A percentile compares a stretch with the other conserved stretches of the same genome.
phyloP scores from a whole-genome alignment of 2,888 invertebrate genomes.

The Xylocampa areola region DNA sequence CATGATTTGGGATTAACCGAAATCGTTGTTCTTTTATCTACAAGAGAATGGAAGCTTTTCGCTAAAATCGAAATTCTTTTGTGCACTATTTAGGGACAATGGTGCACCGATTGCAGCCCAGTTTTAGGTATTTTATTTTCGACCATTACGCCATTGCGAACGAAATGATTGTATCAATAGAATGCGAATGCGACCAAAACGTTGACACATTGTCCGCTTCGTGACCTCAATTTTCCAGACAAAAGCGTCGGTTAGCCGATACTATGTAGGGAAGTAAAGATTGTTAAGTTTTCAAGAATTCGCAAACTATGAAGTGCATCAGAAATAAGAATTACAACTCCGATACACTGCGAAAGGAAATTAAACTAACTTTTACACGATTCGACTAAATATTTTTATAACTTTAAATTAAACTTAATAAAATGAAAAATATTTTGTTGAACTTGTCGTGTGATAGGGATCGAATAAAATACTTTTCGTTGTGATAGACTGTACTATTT shows the following conservation, averaged over 20 bases:
- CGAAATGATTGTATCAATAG: constrained; percentile 80
- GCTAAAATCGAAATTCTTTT: constrained; percentile 79
- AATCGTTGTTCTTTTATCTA: constrained; percentile 64
- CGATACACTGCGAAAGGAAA: constrained; percentile 51
- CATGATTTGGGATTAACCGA: constrained; percentile 54
- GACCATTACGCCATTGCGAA: constrained; percentile 79
- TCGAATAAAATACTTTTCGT: constrained; percentile 2
- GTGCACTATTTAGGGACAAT: constrained; percentile 84
- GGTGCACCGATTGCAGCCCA: constrained; percentile 81
- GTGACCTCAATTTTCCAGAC: constrained; percentile 48
- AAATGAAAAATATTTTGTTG: constrained; percentile 25
- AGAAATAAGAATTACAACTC: constrained; percentile 42
- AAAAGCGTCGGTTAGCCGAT: constrained; percentile 38
- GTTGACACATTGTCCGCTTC: constrained; percentile 60
- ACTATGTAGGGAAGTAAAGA: constrained; percentile 26
- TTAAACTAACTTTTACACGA: constrained; percentile 47
- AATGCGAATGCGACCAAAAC: constrained; percentile 67
- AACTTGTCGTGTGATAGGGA: constrained; percentile 2
- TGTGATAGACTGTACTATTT: neutral
- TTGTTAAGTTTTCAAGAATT: constrained; percentile 35
- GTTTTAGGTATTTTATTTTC: constrained; percentile 82
- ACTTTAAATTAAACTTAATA: constrained; percentile 43
- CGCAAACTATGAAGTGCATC: constrained; percentile 42
- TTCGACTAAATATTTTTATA: constrained; percentile 38
- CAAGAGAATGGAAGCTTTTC: constrained; percentile 66